Evolutionary conservation across 2,888 invertebrate genomes (phyloP).

Genomic region (Diogma glabrata): DNA sequence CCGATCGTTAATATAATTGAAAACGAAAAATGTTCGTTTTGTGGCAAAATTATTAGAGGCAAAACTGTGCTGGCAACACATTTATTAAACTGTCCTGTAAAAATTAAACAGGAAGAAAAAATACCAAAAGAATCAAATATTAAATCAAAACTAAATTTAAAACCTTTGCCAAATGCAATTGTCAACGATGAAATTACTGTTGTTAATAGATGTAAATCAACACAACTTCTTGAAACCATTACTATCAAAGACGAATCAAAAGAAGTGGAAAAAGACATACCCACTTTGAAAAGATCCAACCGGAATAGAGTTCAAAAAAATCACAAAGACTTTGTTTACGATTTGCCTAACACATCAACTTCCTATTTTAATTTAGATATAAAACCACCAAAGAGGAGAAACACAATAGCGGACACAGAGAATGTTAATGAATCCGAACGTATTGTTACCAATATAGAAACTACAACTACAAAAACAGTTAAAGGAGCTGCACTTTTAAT

Average conservation of each 20-base stretch:
- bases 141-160: too few species aligned
- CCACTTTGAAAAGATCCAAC: conserved; percentile 40
- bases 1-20: too few species aligned
- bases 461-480: not conserved
- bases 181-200: not conserved
- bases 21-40: not conserved
- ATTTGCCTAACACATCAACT: conserved; percentile 46
- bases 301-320: conserved; percentile 52
- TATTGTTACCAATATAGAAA: too few species aligned
- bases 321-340: conserved; percentile 61
- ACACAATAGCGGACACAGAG: conserved; percentile 10
- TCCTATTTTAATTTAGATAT: not conserved
- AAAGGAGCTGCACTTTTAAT: conserved; percentile 3
- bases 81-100: too few species aligned
- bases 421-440: not conserved
- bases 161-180: not conserved
- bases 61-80: too few species aligned
- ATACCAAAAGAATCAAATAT: too few species aligned
- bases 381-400: conserved; percentile 14
- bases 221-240: too few species aligned
- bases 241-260: too few species aligned
- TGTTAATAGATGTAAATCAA: too few species aligned
- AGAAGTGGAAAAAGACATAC: conserved; percentile 11
- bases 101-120: too few species aligned
- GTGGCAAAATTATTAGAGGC: too few species aligned